Conservation (phyloP, 1,140 invertebrate genomes). For the Drosophila setifemur region DNA sequence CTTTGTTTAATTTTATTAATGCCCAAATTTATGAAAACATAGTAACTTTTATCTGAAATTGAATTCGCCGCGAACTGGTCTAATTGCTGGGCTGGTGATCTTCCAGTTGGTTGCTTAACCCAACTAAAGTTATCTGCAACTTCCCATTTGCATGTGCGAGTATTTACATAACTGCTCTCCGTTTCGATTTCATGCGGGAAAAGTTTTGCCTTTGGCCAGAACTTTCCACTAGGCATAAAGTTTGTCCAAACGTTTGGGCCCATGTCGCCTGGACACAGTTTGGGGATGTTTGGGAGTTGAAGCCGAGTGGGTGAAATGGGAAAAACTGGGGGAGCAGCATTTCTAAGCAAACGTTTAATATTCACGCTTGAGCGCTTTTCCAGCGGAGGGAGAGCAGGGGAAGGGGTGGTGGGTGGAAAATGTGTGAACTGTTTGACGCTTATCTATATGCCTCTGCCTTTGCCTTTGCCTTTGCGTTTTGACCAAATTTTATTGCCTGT, state of each 20-base stretch:
- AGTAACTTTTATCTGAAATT: conserved; percentile 5
- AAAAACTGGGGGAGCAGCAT: neutral
- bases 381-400: conserved; percentile 7
- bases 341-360: conserved; percentile 77
- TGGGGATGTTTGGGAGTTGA: neutral
- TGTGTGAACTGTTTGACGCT: conserved; percentile 79
- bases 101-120: conserved; percentile 35
- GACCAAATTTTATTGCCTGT: conserved; percentile 78
- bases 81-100: conserved; percentile 33
- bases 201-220: conserved; percentile 21
- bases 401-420: conserved; percentile 48
- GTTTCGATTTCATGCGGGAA: neutral
- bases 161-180: conserved; percentile 30
- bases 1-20: too few species aligned
- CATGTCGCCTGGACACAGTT: conserved; percentile 17
- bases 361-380: conserved; percentile 74
- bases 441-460: conserved; percentile 60
- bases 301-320: too few species aligned
- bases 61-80: conserved; percentile 3
- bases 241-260: conserved; percentile 16
- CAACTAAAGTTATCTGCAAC: conserved; percentile 25
- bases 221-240: conserved; percentile 21
- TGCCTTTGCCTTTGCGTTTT: conserved; percentile 58
- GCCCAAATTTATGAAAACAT: too few species aligned
- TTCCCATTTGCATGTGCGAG: neutral